A percentile compares a stretch with the other conserved stretches of the same genome.
These are phyloP conservation scores for Alligator mississippiensis DNA, from an alignment of 2,113 vertebrate genomes.

Conservation along the genomic window DNA sequence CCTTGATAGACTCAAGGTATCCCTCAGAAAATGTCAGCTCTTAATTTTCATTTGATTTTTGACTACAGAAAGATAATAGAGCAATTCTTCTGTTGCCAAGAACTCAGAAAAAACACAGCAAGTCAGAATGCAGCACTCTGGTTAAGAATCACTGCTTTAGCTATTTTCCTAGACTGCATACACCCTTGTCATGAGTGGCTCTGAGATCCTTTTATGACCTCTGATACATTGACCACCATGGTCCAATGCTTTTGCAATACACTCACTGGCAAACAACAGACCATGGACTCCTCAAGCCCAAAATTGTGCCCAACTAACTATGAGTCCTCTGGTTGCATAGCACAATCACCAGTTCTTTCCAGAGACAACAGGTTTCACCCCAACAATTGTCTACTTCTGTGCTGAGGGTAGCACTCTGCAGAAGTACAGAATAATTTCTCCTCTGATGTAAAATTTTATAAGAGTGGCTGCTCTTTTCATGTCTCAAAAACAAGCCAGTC, in stretches of 20 bases:
- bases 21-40: too few species aligned
- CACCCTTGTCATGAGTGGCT: background rate
- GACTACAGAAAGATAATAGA: too few species aligned
- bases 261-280: background rate
- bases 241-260: background rate
- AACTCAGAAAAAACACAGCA: too few species aligned
- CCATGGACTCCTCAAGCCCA: background rate
- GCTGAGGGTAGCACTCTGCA: background rate
- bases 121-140: too few species aligned
- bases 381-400: background rate
- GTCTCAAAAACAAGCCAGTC: background rate
- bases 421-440: background rate
- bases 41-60: too few species aligned
- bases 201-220: background rate
- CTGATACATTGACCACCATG: background rate
- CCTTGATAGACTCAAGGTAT: too few species aligned
- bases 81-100: too few species aligned
- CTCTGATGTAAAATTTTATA: background rate
- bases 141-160: too few species aligned
- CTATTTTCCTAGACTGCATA: too few species aligned
- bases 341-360: background rate
- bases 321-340: background rate
- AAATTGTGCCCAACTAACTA: background rate
- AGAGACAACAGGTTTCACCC: background rate
- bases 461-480: background rate